A percentile compares a stretch with the other conserved stretches of the same genome.
Evolutionary conservation across 1,140 invertebrate genomes (phyloP).

Genomic region (Heliconius eleuchia): DNA sequence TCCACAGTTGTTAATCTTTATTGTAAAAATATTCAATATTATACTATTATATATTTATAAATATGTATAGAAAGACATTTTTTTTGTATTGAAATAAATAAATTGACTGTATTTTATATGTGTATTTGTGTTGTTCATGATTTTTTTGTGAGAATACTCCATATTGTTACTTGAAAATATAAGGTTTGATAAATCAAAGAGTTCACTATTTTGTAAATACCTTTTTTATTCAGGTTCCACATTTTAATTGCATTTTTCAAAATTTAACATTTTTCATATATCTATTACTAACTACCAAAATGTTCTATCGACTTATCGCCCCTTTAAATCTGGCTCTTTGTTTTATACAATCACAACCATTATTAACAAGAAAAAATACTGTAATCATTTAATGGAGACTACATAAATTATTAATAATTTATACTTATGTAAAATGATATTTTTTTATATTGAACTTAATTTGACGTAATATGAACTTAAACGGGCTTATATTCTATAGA

Average conservation of each 20-base stretch:
- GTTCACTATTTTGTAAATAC: not conserved
- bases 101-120: not conserved
- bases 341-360: constrained; percentile 4
- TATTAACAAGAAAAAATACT: not conserved
- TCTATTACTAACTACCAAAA: not conserved
- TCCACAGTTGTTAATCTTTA: not conserved
- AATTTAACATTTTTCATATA: not conserved
- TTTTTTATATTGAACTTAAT: constrained; percentile 8
- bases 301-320: not conserved
- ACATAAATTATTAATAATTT: constrained; percentile 8
- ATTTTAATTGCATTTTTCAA: not conserved
- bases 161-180: not conserved
- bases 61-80: not conserved
- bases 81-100: constrained; percentile 8
- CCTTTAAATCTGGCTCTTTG: not conserved
- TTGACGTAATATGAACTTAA: constrained; percentile 2
- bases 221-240: not conserved
- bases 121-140: not conserved
- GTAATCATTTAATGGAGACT: not conserved
- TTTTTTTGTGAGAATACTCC: not conserved
- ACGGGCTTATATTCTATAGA: constrained; percentile 18
- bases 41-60: constrained; percentile 12
- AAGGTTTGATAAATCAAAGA: not conserved
- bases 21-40: constrained; percentile 2
- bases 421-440: not conserved